Evolutionary conservation across 2,888 invertebrate species (phyloP), one percentile per base, ranked within the genome.

Genomic region (Pyrocoelia pectoralis): DNA sequence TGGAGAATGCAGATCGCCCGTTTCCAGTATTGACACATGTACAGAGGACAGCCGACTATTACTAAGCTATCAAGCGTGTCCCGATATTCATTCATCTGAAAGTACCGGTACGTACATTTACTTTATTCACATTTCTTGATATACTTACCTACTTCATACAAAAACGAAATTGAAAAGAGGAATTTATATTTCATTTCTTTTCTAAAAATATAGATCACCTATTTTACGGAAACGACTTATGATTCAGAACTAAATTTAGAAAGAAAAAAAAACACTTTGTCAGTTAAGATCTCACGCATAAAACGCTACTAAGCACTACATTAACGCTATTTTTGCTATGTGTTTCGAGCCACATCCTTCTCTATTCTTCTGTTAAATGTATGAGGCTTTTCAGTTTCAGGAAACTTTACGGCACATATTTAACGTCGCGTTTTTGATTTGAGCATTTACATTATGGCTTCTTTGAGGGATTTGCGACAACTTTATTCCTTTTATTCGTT

Each of bases 21-120:
- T 92, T 55, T 96, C 96, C 50, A 94, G 94, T 72, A 93, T 97
- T 73, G 96, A 96, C 81, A 93, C 94, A 75, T 97, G 97, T 82
- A 96, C 96, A 0, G 95, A 97, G 80, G 93, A 95, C 76, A 95
- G 94, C 69, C 87, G 93, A 70, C 85, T 97, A 56, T 86, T 96
- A 70, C 89, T 97, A 77, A 92, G 92, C 81, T 97, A 95, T 82
- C 95, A 96, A 80, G 95, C 95, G 4, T 97, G 97, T 79, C 94
- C 94, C 12, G 95, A 96, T 81, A 91, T 96, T 4, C 88, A 89
- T 70, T 94, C 93, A 53, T 93, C 95, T 0, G 96, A 96, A 79
- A 95, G 94, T 79, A 92, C 94, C 76, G 93, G 95, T 95, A 82
- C 82, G 83, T 71, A n/a, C n/a, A 40, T 29, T 53, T 19, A 19